Evolutionary conservation across 2,888 invertebrate species (phyloP), one percentile per base, ranked within the genome.

Genomic region (Drosophila gaucha): DNA sequence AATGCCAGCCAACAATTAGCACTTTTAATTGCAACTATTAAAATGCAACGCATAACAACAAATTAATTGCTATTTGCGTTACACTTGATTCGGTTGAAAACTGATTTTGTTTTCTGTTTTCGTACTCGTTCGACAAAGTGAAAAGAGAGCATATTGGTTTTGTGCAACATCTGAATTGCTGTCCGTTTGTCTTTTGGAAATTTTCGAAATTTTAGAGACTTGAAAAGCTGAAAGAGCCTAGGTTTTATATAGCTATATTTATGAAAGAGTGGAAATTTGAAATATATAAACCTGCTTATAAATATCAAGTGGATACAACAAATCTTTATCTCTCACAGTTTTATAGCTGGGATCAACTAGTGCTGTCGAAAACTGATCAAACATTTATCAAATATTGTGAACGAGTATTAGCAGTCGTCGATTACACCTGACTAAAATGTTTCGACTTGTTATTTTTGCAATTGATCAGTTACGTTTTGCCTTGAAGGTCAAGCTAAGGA

Each of bases 11-110:
- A 51, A 38, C 49, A 58, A 50, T 63, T 59, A 76, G 50, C 57
- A 38, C 39, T 9, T 56, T 63, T 88, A 82, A 82, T 88, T 86
- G 67, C 80, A 59, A 62, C 80, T 62, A 79, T 82, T 86, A 78
- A 82, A 62, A 31, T 63, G 8, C 36, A 44, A 43, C 31, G 28
- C 30, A 44, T 26, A 14, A 39, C 22, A 52, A 30, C 14, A 39
- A 46, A 49, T 46, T 68, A 49, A 65, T 57, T 54, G 16, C 14
- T 26, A 26, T 18, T 28, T 35, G 36, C 41, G 58, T 59, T 54
- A 12, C 43, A 51, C 41, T 55, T 54, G 55, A 55, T 43, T 35
- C 28, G n/a, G 9, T 30, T 56, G 20, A 16, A n/a, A 49, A 49
- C 28, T 12, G 28, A 47, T 30, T 46, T 46, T 10, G 43, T 26